Base-by-base conservation (phyloP, 2,797 vertebrate genomes). In the Knipowitschia caucasica region DNA sequence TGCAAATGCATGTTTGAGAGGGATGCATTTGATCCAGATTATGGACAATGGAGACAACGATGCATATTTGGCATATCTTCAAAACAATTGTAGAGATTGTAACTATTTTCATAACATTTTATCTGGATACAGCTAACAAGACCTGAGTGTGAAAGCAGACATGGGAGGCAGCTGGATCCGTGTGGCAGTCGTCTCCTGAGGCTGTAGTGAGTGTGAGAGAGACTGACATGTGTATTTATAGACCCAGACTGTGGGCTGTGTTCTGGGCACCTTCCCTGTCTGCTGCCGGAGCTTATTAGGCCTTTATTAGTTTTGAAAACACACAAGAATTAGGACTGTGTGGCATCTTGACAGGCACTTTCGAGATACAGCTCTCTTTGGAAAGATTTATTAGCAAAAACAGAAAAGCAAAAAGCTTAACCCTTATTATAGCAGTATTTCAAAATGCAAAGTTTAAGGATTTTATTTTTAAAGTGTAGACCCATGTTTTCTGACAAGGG, bases 201-300 rank as follows among this genome's bases (percentile, higher is more conserved):
- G 77, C 17, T 69, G 67, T 27, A 52, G 36, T 53, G 50, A 39
- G 24, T 58, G 49, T 44, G 64, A 44, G 29, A 64, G 50, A 80
- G 67, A 81, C 60, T 52, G 70, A 38, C 67, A 59, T 52, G n/a
- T 70, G 66, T 82, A 83, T 87, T 82, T 78, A 74, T 83, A 82
- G 72, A 50, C 20, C 4, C 36, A 59, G 72, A 74, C 69, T 71
- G 53, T 64, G 56, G 75, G 59, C 49, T 51, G 75, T 62, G 76
- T 70, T 67, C 68, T 64, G 12, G 58, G 51, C 71, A 24, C 46
- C 61, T 59, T 62, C 58, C 30, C 30, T 33, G 58, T 64, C 59
- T 65, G 63, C 12, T 44, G 57, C 56, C 15, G 53, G 63, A 17
- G 36, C 52, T 62, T 20, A 30, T 40, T 52, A 56, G 43, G 33